Base-by-base conservation (phyloP, 2,888 invertebrate species). In the Lottia gigantea region DNA sequence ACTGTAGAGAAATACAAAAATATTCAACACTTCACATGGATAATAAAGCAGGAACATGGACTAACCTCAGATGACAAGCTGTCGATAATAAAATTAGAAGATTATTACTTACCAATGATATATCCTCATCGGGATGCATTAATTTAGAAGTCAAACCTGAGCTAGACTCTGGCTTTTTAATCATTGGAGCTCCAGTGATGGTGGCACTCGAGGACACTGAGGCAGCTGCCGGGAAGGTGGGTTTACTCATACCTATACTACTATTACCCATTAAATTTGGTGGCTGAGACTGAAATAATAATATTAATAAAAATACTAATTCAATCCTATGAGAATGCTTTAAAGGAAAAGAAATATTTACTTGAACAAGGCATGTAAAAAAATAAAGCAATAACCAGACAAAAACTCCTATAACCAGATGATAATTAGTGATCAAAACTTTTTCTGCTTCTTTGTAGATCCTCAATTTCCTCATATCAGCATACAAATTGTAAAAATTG, bases 101-200 rank as follows among this genome's bases (percentile, higher is more conserved):
- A 25, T 11, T 15, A 45, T 19, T 63, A 82, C 85, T 82, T 78
- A 87, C 87, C 82, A 87, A 70, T 49, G 87, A 87, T 45, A 87
- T 83, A 76, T 87, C 87, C 72, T 87, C 87, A 79, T 87, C 87
- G 31, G 87, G 87, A 69, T 87, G 87, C 75, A 87, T 82, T 75
- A 87, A 80, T 78, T 83, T 86, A 72, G 85, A 85, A 64, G 85
- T 85, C 83, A 86, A 84, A 78, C 86, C 87, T 81, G 86, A 86
- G 75, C 81, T 81, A 73, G 86, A 85, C 73, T 87, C 87, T 68
- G 87, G 86, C 76, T 87, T 87, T 76, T 85, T 86, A 49, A 86
- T 84, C n/a, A 82, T 82, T 40, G 86, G 85, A 40, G 86, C 85
- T 23, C 84, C 85, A 23, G 85, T 84, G n/a, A 85, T 85, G 23